phyloP scores from a whole-genome alignment of 2,888 invertebrate genomes.

The Aspidapion aeneum region DNA sequence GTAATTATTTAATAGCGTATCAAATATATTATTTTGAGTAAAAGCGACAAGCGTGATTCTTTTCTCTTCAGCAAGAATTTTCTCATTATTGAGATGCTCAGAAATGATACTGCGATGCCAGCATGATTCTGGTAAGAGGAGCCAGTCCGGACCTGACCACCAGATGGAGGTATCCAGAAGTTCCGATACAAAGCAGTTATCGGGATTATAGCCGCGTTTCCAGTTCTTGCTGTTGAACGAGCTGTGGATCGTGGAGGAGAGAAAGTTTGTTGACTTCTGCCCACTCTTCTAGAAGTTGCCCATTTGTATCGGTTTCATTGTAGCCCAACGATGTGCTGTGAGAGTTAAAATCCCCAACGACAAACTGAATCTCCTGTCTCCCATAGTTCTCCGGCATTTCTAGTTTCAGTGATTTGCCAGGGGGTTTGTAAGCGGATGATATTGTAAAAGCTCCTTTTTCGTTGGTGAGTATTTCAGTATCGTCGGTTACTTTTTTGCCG shows the following conservation, averaged over 20 bases:
- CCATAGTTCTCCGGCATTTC: background rate
- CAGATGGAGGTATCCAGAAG: too few relatives aligned
- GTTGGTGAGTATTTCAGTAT: background rate
- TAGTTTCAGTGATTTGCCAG: too few relatives aligned
- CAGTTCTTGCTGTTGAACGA: background rate
- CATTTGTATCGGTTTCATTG: background rate
- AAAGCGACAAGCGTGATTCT: too few relatives aligned
- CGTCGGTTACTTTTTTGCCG: background rate
- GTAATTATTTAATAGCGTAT: too few relatives aligned
- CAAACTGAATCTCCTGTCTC: background rate
- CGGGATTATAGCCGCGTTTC: background rate
- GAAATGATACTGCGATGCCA: too few relatives aligned
- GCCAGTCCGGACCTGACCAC: too few relatives aligned
- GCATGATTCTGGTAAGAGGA: too few relatives aligned
- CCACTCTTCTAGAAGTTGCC: background rate
- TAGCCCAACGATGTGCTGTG: background rate
- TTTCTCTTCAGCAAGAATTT: too few relatives aligned
- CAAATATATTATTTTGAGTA: too few relatives aligned
- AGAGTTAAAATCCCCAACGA: background rate
- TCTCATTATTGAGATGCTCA: too few relatives aligned
- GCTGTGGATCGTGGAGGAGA: background rate
- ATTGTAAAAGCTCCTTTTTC: background rate
- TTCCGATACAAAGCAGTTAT: too few relatives aligned
- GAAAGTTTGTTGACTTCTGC: background rate
- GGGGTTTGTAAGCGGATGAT: slow-evolving; percentile 4